phyloP scores from a whole-genome alignment of 2,888 invertebrate species.

The Rhagonycha lutea region DNA sequence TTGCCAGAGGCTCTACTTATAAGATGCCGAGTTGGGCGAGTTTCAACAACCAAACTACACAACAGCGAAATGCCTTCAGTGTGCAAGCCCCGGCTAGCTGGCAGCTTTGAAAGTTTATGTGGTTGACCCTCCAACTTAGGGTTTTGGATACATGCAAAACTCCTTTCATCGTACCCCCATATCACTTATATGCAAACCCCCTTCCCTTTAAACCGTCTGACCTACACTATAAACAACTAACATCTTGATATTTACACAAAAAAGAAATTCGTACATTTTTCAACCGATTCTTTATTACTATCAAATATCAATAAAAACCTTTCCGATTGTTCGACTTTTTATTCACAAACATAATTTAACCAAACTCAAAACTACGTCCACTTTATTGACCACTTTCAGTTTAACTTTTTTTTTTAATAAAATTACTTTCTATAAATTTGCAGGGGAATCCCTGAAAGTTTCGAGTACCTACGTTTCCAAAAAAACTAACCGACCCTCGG shows the following conservation, averaged over 20 bases:
- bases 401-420: not conserved
- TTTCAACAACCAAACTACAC: slow-evolving; percentile 43
- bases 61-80: slow-evolving; percentile 49
- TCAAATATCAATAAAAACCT: slow-evolving; percentile 5
- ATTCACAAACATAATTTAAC: not conserved
- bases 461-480: too few species aligned
- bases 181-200: slow-evolving; percentile 13
- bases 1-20: slow-evolving; percentile 44
- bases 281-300: slow-evolving; percentile 5
- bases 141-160: slow-evolving; percentile 52
- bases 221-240: slow-evolving; percentile 13
- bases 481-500: not conserved
- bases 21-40: slow-evolving; percentile 51
- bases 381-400: not conserved
- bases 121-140: slow-evolving; percentile 55
- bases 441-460: not conserved
- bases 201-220: slow-evolving; percentile 15
- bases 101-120: slow-evolving; percentile 56
- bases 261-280: slow-evolving; percentile 1
- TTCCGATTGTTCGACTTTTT: not conserved
- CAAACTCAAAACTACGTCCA: not conserved
- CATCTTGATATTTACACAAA: slow-evolving; percentile 4
- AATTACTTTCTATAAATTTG: not conserved
- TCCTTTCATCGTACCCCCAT: slow-evolving; percentile 42
- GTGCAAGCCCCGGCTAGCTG: slow-evolving; percentile 49